Conservation (phyloP, 2,888 invertebrate species). For the Stictocephala bisonia region DNA sequence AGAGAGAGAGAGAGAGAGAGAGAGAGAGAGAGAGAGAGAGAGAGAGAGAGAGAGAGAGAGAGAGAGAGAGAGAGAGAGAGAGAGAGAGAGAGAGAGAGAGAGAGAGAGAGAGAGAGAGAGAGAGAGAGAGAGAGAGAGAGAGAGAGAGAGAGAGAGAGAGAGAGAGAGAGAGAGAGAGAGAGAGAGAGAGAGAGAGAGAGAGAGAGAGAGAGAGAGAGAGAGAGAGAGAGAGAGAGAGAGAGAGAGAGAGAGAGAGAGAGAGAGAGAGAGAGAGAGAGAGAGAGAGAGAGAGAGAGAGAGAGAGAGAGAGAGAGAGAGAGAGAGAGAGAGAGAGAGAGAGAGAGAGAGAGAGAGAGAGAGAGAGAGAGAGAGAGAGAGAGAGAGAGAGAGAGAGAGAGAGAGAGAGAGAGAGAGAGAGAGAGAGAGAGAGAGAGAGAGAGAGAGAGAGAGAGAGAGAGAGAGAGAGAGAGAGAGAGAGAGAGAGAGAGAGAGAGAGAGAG, state of each 20-base stretch:
- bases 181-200: neutral
- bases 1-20: neutral
- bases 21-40: neutral
- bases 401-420: neutral
- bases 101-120: neutral
- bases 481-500: neutral
- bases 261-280: neutral
- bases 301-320: neutral
- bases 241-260: neutral
- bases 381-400: neutral
- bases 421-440: neutral
- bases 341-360: neutral
- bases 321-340: neutral
- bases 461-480: constrained; percentile 3
- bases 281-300: neutral
- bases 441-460: neutral
- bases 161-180: neutral
- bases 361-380: neutral
- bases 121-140: neutral
- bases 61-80: neutral
- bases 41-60: neutral
- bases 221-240: neutral
- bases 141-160: neutral
- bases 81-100: neutral
- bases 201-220: neutral